phyloP scores from a whole-genome alignment of 2,888 invertebrate species.

The Campopleginae sp. region DNA sequence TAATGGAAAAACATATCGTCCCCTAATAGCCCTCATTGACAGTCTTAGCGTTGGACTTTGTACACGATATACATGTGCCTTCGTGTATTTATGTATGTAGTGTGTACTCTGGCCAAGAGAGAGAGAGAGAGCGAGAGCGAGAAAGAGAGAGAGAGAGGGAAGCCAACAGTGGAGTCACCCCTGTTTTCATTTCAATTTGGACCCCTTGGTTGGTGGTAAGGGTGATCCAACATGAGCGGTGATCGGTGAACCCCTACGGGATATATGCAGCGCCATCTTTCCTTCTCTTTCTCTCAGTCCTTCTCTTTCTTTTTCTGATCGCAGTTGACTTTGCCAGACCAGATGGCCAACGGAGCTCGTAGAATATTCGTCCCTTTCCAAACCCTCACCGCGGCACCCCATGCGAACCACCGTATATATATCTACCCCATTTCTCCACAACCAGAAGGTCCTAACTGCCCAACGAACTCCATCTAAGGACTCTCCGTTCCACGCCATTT shows the following conservation, averaged over 20 bases:
- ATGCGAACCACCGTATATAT: slow-evolving; percentile 22
- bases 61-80: slow-evolving; percentile 8
- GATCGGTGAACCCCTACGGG: slow-evolving; percentile 71
- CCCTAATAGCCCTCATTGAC: slow-evolving; percentile 84
- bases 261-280: slow-evolving; percentile 48
- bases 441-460: slow-evolving; percentile 48
- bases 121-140: slow-evolving; percentile 23
- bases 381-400: slow-evolving; percentile 42
- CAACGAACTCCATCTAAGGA: background rate
- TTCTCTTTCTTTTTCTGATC: slow-evolving; percentile 30
- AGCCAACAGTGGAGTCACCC: slow-evolving; percentile 63
- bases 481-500: slow-evolving; percentile 4
- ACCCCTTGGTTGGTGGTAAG: slow-evolving; percentile 76
- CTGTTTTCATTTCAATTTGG: slow-evolving; percentile 84
- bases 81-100: slow-evolving; percentile 25
- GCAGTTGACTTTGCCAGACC: slow-evolving; percentile 64
- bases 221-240: slow-evolving; percentile 78
- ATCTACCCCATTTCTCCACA: slow-evolving; percentile 43
- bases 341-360: slow-evolving; percentile 69
- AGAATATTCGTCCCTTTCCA: slow-evolving; percentile 55
- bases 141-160: slow-evolving; percentile 23
- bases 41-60: slow-evolving; percentile 75
- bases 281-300: slow-evolving; percentile 42
- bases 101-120: slow-evolving; percentile 70
- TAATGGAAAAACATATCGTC: slow-evolving; percentile 83